Percentiles rank a stretch among this genome's conserved stretches.
phyloP scores from a whole-genome alignment of 2,888 invertebrate species.

The Sialis lutaria region DNA sequence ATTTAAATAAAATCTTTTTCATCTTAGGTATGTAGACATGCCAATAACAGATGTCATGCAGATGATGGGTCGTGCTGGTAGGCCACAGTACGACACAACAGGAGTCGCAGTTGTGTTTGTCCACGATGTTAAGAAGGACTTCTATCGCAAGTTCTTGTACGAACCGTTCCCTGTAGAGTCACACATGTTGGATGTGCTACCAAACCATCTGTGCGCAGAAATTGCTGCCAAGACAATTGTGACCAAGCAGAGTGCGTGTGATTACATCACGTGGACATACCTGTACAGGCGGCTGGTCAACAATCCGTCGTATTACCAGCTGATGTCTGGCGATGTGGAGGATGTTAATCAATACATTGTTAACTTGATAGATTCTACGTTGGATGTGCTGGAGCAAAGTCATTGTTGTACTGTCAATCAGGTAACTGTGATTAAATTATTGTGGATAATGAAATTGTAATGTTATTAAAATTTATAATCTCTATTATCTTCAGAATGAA shows the following conservation, averaged over 20 bases:
- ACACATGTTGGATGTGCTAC: constrained; percentile 71
- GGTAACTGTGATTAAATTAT: too few species aligned
- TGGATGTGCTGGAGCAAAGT: constrained; percentile 53
- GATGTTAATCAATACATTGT: constrained; percentile 63
- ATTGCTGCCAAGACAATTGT: constrained; percentile 89
- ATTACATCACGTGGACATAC: constrained; percentile 98
- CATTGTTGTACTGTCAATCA: constrained; percentile 45
- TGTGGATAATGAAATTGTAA: too few species aligned
- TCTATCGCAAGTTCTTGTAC: constrained; percentile 97
- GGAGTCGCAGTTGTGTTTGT: constrained; percentile 79
- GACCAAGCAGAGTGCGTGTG: constrained; percentile 80
- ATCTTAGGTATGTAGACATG: constrained; percentile 76
- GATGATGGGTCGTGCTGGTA: constrained; percentile 98
- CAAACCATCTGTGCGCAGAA: constrained; percentile 97
- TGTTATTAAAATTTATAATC: too few species aligned
- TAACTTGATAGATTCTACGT: constrained; percentile 58
- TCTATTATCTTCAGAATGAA: constrained; percentile 2
- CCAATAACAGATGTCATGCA: constrained; percentile 98
- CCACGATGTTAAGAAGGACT: constrained; percentile 94
- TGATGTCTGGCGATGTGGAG: constrained; percentile 51
- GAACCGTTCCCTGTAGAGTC: constrained; percentile 99
- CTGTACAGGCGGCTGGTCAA: constrained; percentile 83
- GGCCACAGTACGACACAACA: constrained; percentile 91
- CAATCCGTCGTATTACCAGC: constrained; percentile 82
- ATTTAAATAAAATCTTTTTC: too few species aligned